Evolutionary conservation across 2,888 invertebrate species (phyloP).

Genomic region (Ectemnius continuus): DNA sequence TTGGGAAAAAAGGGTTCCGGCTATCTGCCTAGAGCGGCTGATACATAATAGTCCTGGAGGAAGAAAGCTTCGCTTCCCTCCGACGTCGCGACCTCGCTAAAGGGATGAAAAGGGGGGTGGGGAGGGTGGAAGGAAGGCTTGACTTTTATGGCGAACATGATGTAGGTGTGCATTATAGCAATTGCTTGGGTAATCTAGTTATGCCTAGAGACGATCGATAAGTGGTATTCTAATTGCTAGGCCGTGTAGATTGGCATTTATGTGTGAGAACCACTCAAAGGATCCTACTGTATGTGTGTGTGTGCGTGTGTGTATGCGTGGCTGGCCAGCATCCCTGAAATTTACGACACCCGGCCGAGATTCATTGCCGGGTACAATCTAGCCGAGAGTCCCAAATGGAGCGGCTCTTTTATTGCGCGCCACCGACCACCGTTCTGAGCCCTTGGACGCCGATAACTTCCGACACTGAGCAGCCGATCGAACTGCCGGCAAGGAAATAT

Average conservation of each 20-base stretch:
- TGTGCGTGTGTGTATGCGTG: not conserved
- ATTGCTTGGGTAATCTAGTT: slow-evolving; percentile 11
- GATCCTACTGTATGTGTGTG: not conserved
- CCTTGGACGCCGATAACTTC: slow-evolving; percentile 4
- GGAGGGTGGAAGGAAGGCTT: no score
- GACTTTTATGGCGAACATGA: slow-evolving; percentile 24
- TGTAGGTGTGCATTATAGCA: slow-evolving; percentile 13
- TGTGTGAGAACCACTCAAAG: not conserved
- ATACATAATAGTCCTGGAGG: no score
- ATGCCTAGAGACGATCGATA: slow-evolving; percentile 20
- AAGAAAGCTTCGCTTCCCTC: no score
- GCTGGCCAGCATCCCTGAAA: not conserved
- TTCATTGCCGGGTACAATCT: slow-evolving; percentile 16
- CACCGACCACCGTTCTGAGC: not conserved
- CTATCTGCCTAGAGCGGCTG: no score
- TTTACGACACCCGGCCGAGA: not conserved
- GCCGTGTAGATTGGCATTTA: not conserved
- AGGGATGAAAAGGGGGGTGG: no score
- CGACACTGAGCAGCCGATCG: not conserved
- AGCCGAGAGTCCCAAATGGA: slow-evolving; percentile 16
- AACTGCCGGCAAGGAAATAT: slow-evolving; percentile 1
- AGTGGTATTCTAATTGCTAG: slow-evolving; percentile 12
- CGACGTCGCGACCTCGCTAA: no score
- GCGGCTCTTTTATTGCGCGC: not conserved
- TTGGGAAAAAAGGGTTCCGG: not conserved